Conservation (phyloP, 2,113 vertebrate species). For the Engystomops pustulosus region DNA sequence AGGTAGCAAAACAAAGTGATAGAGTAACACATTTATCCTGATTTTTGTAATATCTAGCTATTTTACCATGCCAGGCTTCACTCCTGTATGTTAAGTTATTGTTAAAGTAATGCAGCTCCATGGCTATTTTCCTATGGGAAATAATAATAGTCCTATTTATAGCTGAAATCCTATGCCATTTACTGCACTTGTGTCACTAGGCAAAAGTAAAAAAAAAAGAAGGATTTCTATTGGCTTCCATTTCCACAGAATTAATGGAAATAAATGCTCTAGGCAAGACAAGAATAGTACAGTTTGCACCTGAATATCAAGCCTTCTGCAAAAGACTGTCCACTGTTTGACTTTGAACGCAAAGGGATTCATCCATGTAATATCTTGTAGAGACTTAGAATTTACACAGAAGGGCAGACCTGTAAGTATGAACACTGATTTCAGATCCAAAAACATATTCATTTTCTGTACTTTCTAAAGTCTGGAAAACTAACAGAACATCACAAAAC, state of each 20-base stretch:
- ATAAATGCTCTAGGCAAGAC: constrained; percentile 62
- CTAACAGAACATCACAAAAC: neutral
- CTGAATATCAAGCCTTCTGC: constrained; percentile 32
- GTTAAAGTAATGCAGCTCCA: constrained; percentile 43
- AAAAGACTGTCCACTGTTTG: constrained; percentile 72
- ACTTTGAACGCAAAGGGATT: constrained; percentile 52
- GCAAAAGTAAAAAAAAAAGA: constrained; percentile 61
- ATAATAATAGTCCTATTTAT: constrained; percentile 62
- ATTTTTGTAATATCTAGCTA: constrained; percentile 18
- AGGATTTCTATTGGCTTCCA: constrained; percentile 61
- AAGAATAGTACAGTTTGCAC: constrained; percentile 61
- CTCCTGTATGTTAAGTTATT: constrained; percentile 44
- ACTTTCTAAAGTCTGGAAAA: neutral
- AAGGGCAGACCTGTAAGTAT: neutral
- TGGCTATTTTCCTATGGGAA: constrained; percentile 55
- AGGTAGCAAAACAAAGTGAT: neutral
- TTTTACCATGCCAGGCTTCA: constrained; percentile 34
- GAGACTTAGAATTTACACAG: neutral
- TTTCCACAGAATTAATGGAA: constrained; percentile 69
- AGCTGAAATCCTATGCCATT: constrained; percentile 62
- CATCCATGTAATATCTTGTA: constrained; percentile 20
- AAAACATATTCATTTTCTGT: neutral
- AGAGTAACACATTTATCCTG: neutral
- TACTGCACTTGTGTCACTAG: constrained; percentile 61
- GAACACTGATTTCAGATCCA: neutral